Evolutionary conservation across 2,797 vertebrate species (phyloP), one percentile per base, ranked within the genome.

Genomic region (Brachyalestes nurse): DNA sequence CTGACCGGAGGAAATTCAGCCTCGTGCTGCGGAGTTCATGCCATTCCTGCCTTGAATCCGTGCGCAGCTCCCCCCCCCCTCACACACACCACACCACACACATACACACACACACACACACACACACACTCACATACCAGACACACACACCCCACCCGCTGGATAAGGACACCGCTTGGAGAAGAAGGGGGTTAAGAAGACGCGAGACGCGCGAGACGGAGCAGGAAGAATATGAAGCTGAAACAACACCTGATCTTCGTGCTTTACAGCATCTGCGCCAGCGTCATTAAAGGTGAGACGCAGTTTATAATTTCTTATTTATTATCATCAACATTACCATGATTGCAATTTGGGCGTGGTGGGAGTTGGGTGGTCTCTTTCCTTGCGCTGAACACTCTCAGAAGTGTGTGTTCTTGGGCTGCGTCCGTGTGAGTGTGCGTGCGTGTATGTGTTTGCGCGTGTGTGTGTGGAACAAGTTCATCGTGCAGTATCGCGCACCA

Each of bases 271-370:
- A 90, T 95, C 82, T 93, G 92, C 80, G 91, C 91, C 25, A 90
- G 89, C 91, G 84, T 92, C 89, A 91, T 93, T 67, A 93, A 93
- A 95, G 94, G 94, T 95, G 92, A 93, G 92, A 80, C 17, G 76
- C 85, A 28, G 28, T 28, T 28, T 28, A 28, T 28, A 1, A 28
- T 28, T 28, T 28, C 1, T 28, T 28, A 28, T 28, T 28, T 28
- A 28, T 28, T 28, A 3, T 28, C 28, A 28, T 28, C 28, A 28
- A 1, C 28, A 28, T 28, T 28, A 28, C 28, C 28, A 28, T 58
- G 77, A 61, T 75, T 87, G 84, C 55, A 58, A 86, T 90, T 90
- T 73, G 92, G 93, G 93, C 91, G 92, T 92, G 91, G 92, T 92
- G 73, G 76, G 79, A 83, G 78, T 80, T 77, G 51, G 42, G 51